These are phyloP conservation scores for Physeter macrocephalus DNA, from an alignment of 2,113 vertebrate species.

Conservation along the genomic window DNA sequence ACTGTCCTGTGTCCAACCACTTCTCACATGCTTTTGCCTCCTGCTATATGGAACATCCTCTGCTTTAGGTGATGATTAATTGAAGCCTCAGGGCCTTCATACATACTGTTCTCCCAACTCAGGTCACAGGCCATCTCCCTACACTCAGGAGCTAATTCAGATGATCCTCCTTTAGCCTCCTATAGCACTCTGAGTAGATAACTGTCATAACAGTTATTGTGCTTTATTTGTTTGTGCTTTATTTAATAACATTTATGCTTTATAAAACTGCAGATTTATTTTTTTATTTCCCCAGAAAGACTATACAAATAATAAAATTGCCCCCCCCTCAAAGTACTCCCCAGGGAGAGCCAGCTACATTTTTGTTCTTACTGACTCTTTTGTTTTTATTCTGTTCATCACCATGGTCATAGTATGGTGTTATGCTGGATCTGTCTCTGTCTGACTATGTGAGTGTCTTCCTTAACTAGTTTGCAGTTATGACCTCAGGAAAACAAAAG, in stretches of 20 bases:
- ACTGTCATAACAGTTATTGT: background rate
- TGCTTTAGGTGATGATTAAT: background rate
- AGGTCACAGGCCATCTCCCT: background rate
- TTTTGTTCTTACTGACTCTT: background rate
- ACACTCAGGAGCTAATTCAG: background rate
- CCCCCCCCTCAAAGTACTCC: background rate
- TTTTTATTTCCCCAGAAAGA: background rate
- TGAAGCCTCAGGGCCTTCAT: background rate
- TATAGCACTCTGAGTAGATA: background rate
- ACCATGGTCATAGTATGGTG: background rate
- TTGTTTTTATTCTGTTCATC: background rate
- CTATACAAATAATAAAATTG: background rate
- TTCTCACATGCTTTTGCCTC: background rate
- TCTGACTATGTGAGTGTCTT: background rate
- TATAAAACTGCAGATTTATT: background rate
- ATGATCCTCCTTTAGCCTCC: background rate
- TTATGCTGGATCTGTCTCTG: background rate
- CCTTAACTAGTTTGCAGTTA: background rate
- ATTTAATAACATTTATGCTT: background rate
- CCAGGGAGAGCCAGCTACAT: background rate
- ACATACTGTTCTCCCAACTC: background rate
- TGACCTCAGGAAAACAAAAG: background rate
- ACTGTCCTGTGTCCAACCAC: background rate
- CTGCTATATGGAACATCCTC: background rate
- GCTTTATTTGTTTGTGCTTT: background rate